Evolutionary conservation across 2,888 invertebrate species (phyloP).

Genomic region (Amiota minor): DNA sequence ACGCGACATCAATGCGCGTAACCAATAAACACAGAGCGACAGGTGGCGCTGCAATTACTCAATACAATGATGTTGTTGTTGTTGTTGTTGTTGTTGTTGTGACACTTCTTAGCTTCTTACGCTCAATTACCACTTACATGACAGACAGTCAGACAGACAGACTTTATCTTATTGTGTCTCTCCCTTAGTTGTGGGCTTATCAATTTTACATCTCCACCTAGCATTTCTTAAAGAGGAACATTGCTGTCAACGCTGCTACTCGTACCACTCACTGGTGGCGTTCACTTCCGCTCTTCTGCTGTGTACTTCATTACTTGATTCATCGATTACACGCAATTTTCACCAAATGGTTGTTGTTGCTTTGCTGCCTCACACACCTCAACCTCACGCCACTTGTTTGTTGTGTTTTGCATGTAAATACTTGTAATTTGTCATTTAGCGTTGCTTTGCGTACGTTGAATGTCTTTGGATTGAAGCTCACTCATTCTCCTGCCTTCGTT

Average conservation of each 20-base stretch:
- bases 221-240: neutral
- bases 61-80: neutral
- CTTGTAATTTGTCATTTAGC: constrained; percentile 59
- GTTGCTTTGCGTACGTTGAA: constrained; percentile 5
- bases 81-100: neutral
- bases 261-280: neutral
- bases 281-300: neutral
- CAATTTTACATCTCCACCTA: neutral
- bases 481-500: neutral
- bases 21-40: neutral
- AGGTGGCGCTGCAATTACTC: constrained; percentile 5
- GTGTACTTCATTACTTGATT: neutral
- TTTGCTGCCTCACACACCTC: neutral
- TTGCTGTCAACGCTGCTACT: constrained; percentile 3
- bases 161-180: neutral
- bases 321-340: constrained; percentile 25
- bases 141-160: neutral
- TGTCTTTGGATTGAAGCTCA: neutral
- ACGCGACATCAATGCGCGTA: neutral
- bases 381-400: constrained; percentile 27
- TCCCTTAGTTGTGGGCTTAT: neutral
- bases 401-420: constrained; percentile 58
- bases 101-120: constrained; percentile 10
- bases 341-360: constrained; percentile 11
- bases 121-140: constrained; percentile 19